A percentile compares a stretch with the other conserved stretches of the same genome.
Conservation (phyloP, 2,888 invertebrate genomes). For the Hofmannophila pseudospretella region DNA sequence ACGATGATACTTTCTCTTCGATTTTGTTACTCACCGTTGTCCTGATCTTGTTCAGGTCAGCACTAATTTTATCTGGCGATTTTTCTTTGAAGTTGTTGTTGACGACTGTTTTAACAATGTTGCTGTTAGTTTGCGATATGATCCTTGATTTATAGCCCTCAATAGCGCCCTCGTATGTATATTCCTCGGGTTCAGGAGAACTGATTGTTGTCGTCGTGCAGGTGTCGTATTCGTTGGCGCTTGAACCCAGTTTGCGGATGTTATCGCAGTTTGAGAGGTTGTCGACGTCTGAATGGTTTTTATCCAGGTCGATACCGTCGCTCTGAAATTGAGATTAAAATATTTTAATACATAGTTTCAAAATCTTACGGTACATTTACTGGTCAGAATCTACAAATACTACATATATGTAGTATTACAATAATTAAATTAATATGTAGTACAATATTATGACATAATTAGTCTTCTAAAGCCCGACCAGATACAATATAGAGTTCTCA, state of each 20-base stretch:
- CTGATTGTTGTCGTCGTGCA: constrained; percentile 82
- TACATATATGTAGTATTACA: too few species aligned
- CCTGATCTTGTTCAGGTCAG: constrained; percentile 67
- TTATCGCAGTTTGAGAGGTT: constrained; percentile 66
- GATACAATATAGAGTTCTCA: too few species aligned
- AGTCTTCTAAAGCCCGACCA: too few species aligned
- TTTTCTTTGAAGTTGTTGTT: constrained; percentile 66
- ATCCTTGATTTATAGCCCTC: constrained; percentile 90
- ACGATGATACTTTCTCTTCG: constrained; percentile 80
- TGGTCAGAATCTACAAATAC: too few species aligned
- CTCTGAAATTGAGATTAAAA: constrained; percentile 61
- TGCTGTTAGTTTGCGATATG: constrained; percentile 77
- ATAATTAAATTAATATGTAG: too few species aligned
- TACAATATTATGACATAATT: too few species aligned
- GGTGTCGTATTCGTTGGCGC: constrained; percentile 81
- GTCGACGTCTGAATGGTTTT: constrained; percentile 73
- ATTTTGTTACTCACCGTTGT: constrained; percentile 77
- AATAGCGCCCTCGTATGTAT: constrained; percentile 92
- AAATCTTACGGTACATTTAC: not conserved
- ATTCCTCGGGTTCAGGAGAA: constrained; percentile 86
- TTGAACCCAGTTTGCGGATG: constrained; percentile 69
- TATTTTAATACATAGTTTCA: constrained; percentile 2
- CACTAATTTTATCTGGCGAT: constrained; percentile 59
- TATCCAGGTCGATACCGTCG: constrained; percentile 78
- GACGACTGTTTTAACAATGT: constrained; percentile 61